Evolutionary conservation across 2,113 vertebrate genomes (phyloP).

Genomic region (Macquaria ambigua): DNA sequence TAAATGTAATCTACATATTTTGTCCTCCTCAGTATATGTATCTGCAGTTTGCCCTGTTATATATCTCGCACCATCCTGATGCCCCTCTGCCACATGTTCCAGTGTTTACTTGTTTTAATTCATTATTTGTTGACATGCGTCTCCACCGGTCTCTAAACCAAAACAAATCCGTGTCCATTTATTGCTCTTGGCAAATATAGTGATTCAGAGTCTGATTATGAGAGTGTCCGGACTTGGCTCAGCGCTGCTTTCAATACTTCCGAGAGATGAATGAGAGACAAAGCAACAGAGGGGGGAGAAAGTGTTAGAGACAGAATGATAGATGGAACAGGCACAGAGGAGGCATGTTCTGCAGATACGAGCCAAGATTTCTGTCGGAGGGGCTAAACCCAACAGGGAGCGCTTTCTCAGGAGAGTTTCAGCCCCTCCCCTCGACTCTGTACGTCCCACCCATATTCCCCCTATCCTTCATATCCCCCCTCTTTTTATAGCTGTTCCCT

Average conservation of each 20-base stretch:
- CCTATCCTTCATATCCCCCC: constrained; percentile 36
- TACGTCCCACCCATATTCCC: constrained; percentile 25
- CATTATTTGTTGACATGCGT: constrained; percentile 41
- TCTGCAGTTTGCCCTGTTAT: background rate
- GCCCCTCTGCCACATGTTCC: constrained; percentile 22
- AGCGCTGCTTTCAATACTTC: constrained; percentile 57
- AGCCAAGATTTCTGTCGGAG: constrained; percentile 61
- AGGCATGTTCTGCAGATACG: constrained; percentile 64
- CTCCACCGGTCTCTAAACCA: background rate
- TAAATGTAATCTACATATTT: background rate
- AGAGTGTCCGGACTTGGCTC: constrained; percentile 50
- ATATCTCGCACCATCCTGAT: background rate
- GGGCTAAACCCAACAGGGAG: constrained; percentile 59
- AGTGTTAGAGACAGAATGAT: constrained; percentile 67
- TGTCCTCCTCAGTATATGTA: background rate
- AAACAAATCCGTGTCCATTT: constrained; percentile 56
- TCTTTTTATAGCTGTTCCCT: constrained; percentile 65
- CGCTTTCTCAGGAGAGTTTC: constrained; percentile 55
- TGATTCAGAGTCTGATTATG: constrained; percentile 45
- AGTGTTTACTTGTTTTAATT: constrained; percentile 29
- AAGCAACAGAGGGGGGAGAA: constrained; percentile 1
- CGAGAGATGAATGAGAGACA: constrained; percentile 58
- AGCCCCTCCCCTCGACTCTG: constrained; percentile 16
- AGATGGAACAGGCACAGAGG: constrained; percentile 63
- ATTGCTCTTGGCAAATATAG: constrained; percentile 44